phyloP scores from a whole-genome alignment of 37 sponge, comb jelly and placozoan genomes.

The Crambe crambe region DNA sequence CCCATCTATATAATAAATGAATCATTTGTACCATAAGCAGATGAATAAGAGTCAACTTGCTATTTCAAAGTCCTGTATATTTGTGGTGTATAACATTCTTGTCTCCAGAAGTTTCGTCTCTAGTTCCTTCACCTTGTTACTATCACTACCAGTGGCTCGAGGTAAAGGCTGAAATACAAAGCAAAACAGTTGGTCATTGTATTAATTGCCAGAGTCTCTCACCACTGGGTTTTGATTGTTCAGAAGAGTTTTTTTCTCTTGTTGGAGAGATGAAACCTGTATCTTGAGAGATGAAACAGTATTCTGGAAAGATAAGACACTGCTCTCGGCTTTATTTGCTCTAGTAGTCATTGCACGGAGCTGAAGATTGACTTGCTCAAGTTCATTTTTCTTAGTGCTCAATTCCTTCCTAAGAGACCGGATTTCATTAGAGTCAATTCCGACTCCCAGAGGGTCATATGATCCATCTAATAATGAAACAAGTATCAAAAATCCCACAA shows the following conservation, averaged over 20 bases:
- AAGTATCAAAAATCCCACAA: too few species aligned
- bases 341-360: constrained; percentile 4
- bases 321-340: constrained; percentile 18
- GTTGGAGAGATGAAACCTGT: neutral
- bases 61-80: constrained; percentile 66
- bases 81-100: constrained; percentile 73
- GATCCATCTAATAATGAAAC: neutral
- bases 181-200: too few species aligned
- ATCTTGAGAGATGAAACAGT: neutral
- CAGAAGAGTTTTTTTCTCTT: neutral
- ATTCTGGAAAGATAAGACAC: neutral
- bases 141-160: too few species aligned
- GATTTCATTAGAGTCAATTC: neutral
- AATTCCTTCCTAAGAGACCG: neutral
- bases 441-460: too few species aligned
- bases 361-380: neutral
- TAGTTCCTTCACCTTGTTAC: constrained; percentile 22
- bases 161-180: too few species aligned
- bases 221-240: too few species aligned
- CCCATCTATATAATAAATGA: constrained; percentile 21
- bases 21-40: neutral
- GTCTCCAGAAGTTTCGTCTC: constrained; percentile 72
- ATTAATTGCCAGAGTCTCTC: too few species aligned
- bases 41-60: constrained; percentile 25
- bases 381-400: neutral